Conservation (phyloP, 1,140 invertebrate genomes). For the Drosophila punjabiensis region DNA sequence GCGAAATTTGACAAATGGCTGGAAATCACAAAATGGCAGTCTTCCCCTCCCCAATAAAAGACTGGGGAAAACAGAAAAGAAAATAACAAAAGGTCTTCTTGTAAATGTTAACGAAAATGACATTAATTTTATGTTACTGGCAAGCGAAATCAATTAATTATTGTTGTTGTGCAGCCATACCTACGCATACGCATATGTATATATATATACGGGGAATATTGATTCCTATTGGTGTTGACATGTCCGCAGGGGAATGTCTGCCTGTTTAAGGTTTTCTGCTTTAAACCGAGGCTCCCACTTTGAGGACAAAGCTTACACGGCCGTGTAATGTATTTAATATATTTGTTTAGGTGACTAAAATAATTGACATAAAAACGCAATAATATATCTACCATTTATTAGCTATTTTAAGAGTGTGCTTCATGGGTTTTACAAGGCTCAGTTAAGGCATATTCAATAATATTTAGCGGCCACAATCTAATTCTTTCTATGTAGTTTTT, state of each 20-base stretch:
- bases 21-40: conserved; percentile 56
- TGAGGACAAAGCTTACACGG: background rate
- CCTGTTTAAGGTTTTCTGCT: conserved; percentile 2
- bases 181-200: background rate
- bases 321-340: background rate
- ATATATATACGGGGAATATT: conserved; percentile 42
- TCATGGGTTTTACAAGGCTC: background rate
- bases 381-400: background rate
- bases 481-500: background rate
- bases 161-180: conserved; percentile 15
- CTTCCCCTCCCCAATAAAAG: background rate
- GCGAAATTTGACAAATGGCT: conserved; percentile 75
- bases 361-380: background rate
- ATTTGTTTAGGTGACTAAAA: background rate
- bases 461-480: background rate
- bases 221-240: conserved; percentile 59
- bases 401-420: background rate
- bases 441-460: background rate
- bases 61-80: background rate
- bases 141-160: conserved; percentile 65
- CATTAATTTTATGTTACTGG: conserved; percentile 68
- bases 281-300: conserved; percentile 10
- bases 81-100: conserved; percentile 33
- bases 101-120: conserved; percentile 60
- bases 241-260: conserved; percentile 29